These are phyloP conservation scores for Plemyria rubiginata DNA, from an alignment of 2,888 invertebrate genomes.

Conservation along the genomic window DNA sequence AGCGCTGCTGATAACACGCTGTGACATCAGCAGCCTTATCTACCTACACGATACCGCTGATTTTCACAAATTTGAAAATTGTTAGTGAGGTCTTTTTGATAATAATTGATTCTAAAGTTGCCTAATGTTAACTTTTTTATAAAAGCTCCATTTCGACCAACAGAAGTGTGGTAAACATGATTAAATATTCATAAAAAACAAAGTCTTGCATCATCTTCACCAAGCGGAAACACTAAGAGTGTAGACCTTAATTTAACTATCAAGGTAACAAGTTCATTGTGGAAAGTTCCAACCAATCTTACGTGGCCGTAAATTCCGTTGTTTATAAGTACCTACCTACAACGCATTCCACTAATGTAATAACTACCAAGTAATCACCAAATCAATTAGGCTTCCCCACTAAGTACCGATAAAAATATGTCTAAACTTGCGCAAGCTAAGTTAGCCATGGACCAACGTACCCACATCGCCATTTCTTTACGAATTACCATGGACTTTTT, in stretches of 20 bases:
- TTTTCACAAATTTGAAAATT: constrained; percentile 8
- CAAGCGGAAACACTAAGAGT: constrained; percentile 28
- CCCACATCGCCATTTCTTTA: too few species aligned
- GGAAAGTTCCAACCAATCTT: constrained; percentile 26
- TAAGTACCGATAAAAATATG: too few species aligned
- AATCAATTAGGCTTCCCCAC: too few species aligned
- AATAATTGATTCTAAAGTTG: neutral
- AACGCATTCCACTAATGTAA: neutral
- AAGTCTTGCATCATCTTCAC: constrained; percentile 32
- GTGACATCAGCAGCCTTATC: constrained; percentile 47
- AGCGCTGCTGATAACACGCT: constrained; percentile 46
- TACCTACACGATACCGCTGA: constrained; percentile 26
- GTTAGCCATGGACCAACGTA: too few species aligned
- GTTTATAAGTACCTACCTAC: neutral
- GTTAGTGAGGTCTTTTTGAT: too few species aligned
- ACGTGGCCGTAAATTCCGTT: constrained; percentile 13
- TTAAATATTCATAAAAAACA: neutral
- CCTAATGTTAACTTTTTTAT: too few species aligned
- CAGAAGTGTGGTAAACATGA: too few species aligned
- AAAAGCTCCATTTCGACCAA: too few species aligned
- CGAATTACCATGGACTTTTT: too few species aligned
- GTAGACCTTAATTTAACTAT: constrained; percentile 24
- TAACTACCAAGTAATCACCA: too few species aligned
- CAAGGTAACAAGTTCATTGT: constrained; percentile 19
- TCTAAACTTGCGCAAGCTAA: too few species aligned